Evolutionary conservation across 2,797 vertebrate genomes (phyloP), one percentile per base, ranked within the genome.

Genomic region (Antrozous pallidus): DNA sequence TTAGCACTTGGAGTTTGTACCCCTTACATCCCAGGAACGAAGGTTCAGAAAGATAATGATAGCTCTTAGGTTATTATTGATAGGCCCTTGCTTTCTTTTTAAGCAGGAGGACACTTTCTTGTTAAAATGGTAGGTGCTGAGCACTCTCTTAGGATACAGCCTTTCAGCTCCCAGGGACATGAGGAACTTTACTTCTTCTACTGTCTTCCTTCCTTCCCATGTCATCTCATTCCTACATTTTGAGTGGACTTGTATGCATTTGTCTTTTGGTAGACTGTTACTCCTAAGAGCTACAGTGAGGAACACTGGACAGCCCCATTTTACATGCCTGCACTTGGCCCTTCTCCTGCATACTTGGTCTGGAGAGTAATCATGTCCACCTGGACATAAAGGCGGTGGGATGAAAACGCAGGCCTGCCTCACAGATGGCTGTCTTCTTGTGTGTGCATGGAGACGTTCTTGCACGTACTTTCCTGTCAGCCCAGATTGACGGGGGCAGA

Each of bases 31-130:
- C 70, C 12, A 65, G 77, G 90, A 93, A 42, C 6, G 0, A 75
- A 51, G 40, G 65, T 69, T 93, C 86, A 71, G 83, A 49, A 79
- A 91, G 77, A 83, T 95, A 91, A 80, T 38, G 73, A 95, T 12
- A 33, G 61, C 47, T 69, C 90, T 97, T 89, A 77, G 61, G 65
- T 94, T 90, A 80, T 97, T 96, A 81, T 2, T 63, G 73, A 54
- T 63, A 88, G 93, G 79, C 85, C 31, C 49, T 33, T 33, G 40
- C 63, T 91, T 87, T 90, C 94, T 91, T 83, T 95, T 73, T 51
- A 93, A 96, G 87, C 89, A 77, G 82, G 77, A 81, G 63, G 82
- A 81, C 63, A 73, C 75, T 87, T 79, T 38, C 56, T 90, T 90
- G 95, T 93, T 95, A 93, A 69, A 90, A 74, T 96, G 97, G 1